Base-by-base conservation (phyloP, 2,113 vertebrate species). In the Hippocampus guttulatus region DNA sequence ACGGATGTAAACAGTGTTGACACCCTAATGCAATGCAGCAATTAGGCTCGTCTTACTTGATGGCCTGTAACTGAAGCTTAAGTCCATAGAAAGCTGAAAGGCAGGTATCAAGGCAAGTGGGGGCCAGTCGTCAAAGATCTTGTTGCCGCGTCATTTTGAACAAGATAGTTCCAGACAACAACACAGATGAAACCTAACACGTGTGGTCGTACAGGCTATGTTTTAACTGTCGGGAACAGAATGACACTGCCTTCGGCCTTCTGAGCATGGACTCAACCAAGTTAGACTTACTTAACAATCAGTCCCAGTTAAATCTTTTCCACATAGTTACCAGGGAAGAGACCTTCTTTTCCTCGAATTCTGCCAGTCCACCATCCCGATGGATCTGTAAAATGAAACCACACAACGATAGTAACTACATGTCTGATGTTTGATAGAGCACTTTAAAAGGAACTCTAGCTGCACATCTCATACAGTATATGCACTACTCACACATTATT, bases 361-460 rank as follows among this genome's bases (percentile, higher is more conserved):
- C 94, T 91, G 9, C 97, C 97, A 1, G 90, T 96, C 97, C 97
- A 99, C 97, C 97, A 99, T 62, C 97, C 97, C 0, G 96, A 96
- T 2, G 86, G 12, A 81, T 98, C 97, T 98, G 77, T 23, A 77
- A 54, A 62, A 54, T 58, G 11, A 64, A 77, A 2, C 45, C 40
- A 1, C 9, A 70, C 5, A 38, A 38, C 5, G 3, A 76, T 43
- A 43, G 41, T 38, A 38, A 38, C 33, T 38, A 38, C 33, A 38
- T 33, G 30, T 33, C 30, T 5, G 30, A 5, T 38, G 5, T 38
- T 38, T 38, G 33, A 38, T 6, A 38, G 33, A 38, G 33, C 30
- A 38, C 33, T 38, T 38, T 38, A 38, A 38, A 38, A 38, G 33
- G 33, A 38, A 38, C 33, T 6, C 33, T 38, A 38, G 5, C 33